These are phyloP conservation scores for Gobio occitaniae DNA, from an alignment of 2,797 vertebrate species.

Conservation along the genomic window DNA sequence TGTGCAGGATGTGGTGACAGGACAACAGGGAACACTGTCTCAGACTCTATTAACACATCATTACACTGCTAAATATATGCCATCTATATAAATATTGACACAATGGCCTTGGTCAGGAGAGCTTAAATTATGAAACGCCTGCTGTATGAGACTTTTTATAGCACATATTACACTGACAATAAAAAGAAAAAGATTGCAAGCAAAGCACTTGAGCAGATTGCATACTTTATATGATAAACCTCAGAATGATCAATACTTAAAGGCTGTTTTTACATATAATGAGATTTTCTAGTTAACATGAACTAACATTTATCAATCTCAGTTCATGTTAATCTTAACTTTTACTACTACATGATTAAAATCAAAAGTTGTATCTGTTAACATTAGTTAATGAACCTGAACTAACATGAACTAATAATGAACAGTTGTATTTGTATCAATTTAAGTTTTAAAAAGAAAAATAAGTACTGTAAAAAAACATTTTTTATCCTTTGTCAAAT, in stretches of 20 bases:
- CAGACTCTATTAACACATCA: background rate
- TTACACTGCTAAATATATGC: background rate
- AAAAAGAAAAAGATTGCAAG: background rate
- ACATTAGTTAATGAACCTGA: no score
- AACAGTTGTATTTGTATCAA: no score
- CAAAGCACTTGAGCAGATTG: background rate
- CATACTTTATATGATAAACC: background rate
- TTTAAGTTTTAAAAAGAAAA: no score
- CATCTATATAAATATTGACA: background rate
- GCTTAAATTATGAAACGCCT: background rate
- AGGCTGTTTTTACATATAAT: background rate
- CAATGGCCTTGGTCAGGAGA: background rate
- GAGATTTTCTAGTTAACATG: background rate
- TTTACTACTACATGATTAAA: no score
- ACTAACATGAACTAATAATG: no score
- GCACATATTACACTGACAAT: background rate
- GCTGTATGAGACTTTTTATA: background rate
- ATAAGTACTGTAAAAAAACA: no score
- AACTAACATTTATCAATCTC: no score
- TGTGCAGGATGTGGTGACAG: background rate
- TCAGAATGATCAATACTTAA: background rate
- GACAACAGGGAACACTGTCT: background rate
- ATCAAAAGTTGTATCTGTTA: no score
- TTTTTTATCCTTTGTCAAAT: no score
- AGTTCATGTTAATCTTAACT: no score